A percentile compares a stretch with the other conserved stretches of the same genome.
phyloP scores from a whole-genome alignment of 2,797 vertebrate genomes.

The Onychomys leucogaster region DNA sequence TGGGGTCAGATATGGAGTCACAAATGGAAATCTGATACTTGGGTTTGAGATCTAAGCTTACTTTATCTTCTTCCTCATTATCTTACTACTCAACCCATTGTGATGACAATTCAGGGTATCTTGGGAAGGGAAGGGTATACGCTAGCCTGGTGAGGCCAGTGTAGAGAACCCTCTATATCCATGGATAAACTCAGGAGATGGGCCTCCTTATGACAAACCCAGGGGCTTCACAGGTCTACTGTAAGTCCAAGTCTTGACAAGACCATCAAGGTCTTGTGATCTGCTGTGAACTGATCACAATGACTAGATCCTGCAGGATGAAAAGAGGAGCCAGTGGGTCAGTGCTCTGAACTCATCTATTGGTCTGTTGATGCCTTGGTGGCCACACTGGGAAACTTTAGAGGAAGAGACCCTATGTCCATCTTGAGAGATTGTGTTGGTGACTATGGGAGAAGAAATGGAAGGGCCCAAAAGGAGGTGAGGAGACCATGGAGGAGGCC shows the following conservation, averaged over 20 bases:
- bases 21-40: neutral
- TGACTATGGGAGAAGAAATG: neutral
- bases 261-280: neutral
- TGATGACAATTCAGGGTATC: neutral
- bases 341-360: neutral
- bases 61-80: neutral
- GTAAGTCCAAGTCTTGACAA: neutral
- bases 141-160: neutral
- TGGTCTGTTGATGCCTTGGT: neutral
- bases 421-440: neutral
- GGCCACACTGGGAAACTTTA: neutral
- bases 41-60: neutral
- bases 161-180: neutral
- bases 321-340: neutral
- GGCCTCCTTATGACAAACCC: neutral
- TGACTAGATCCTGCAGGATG: neutral
- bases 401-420: neutral
- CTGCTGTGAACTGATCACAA: neutral
- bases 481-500: rapidly evolving
- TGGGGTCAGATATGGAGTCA: neutral
- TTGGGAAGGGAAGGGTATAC: neutral
- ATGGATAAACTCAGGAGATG: neutral
- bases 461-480: neutral
- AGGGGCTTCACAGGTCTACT: neutral
- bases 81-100: neutral